A percentile compares a stretch with the other conserved stretches of the same genome.
phyloP scores from a whole-genome alignment of 2,888 invertebrate species.

The Lamproptera curius region DNA sequence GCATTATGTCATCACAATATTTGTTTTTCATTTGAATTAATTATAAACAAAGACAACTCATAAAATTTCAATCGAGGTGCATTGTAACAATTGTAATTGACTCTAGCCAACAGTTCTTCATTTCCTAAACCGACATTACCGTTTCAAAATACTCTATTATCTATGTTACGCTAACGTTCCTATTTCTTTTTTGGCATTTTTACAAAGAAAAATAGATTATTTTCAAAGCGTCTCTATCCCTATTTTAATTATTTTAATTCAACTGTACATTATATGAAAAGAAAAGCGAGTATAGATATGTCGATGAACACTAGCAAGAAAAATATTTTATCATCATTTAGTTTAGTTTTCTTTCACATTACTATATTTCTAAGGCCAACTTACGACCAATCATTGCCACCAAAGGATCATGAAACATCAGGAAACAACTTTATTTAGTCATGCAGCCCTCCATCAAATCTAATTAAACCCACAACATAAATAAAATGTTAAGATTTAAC shows the following conservation, averaged over 20 bases:
- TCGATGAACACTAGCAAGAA: conserved; percentile 42
- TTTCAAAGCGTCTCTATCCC: conserved; percentile 5
- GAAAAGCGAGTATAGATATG: conserved; percentile 42
- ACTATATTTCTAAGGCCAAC: too few relatives aligned
- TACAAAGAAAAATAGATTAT: conserved; percentile 32
- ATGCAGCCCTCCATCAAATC: conserved; percentile 22
- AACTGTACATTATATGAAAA: conserved; percentile 14
- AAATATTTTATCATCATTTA: conserved; percentile 38
- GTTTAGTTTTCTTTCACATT: conserved; percentile 5
- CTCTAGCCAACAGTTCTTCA: conserved; percentile 44
- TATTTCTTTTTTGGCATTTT: conserved; percentile 48
- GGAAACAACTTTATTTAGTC: too few relatives aligned
- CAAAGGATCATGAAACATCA: too few relatives aligned
- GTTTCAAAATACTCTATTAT: conserved; percentile 47
- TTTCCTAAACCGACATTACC: conserved; percentile 40
- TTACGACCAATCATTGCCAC: too few relatives aligned
- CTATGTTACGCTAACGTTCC: conserved; percentile 40
- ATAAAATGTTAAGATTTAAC: conserved; percentile 65
- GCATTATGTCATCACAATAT: too few relatives aligned
- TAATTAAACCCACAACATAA: conserved; percentile 50
- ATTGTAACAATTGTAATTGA: conserved; percentile 52
- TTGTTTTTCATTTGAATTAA: too few relatives aligned
- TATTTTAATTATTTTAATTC: conserved; percentile 14
- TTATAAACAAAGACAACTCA: too few relatives aligned
- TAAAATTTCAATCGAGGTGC: too few relatives aligned